phyloP scores from a whole-genome alignment of 2,113 vertebrate species.

The Rutilus rutilus region DNA sequence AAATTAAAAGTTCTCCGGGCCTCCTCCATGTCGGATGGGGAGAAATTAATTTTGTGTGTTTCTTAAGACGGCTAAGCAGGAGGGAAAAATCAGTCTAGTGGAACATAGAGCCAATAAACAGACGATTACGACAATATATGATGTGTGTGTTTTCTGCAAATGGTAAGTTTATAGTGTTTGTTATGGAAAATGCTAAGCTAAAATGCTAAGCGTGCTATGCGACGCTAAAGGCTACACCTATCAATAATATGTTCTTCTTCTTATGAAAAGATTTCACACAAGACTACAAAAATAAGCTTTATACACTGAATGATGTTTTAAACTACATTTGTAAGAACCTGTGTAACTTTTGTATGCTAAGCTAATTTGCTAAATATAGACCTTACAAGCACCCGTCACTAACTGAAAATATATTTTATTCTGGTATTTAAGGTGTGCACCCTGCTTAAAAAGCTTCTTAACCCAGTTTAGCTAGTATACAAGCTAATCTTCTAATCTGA shows the following conservation, averaged over 20 bases:
- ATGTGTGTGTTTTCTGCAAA: background rate
- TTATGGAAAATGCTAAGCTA: background rate
- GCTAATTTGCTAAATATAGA: background rate
- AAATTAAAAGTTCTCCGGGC: conserved; percentile 60
- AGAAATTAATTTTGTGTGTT: conserved; percentile 37
- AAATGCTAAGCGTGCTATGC: background rate
- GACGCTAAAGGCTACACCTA: background rate
- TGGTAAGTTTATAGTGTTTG: background rate
- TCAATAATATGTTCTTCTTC: background rate
- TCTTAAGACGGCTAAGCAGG: conserved; percentile 2
- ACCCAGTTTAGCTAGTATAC: background rate
- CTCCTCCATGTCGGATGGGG: conserved; percentile 35
- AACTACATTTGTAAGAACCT: background rate
- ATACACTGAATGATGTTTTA: background rate
- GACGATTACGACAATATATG: background rate
- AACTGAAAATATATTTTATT: background rate
- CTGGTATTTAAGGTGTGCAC: background rate
- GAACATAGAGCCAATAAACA: background rate
- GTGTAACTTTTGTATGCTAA: background rate
- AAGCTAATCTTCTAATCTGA: background rate
- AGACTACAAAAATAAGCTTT: background rate
- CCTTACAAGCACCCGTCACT: background rate
- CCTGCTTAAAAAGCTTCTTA: background rate
- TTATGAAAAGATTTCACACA: background rate
- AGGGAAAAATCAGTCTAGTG: background rate